phyloP scores from a whole-genome alignment of 1,140 invertebrate species.

The Drosophila elegans region DNA sequence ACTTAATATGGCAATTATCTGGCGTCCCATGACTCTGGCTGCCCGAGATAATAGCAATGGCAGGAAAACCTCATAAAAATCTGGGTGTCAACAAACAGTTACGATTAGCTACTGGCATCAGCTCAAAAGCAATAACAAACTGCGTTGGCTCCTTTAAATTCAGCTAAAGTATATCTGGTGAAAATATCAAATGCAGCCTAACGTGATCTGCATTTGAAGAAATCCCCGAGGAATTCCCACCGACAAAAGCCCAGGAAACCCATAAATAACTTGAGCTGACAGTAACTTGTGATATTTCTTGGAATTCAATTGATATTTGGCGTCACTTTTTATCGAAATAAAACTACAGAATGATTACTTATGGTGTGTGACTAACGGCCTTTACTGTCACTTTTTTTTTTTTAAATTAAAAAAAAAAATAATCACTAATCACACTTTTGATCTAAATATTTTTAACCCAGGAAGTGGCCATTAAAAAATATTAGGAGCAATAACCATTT shows the following conservation, averaged over 20 bases:
- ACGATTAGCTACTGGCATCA: constrained; percentile 10
- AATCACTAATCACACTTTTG: constrained; percentile 1
- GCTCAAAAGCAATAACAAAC: not conserved
- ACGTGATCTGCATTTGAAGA: constrained; percentile 19
- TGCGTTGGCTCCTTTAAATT: constrained; percentile 13
- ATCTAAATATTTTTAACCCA: constrained; percentile 25
- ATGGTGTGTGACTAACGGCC: no score
- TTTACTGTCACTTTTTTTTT: no score
- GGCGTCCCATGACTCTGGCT: constrained; percentile 14
- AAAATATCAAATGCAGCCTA: constrained; percentile 28
- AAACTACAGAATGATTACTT: constrained; percentile 8
- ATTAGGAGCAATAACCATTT: constrained; percentile 31
- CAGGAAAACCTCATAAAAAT: constrained; percentile 5
- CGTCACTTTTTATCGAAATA: constrained; percentile 22
- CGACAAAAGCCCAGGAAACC: not conserved
- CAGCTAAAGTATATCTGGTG: constrained; percentile 4
- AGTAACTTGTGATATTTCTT: constrained; percentile 1
- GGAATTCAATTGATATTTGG: constrained; percentile 14
- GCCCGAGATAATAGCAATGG: not conserved
- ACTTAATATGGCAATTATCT: constrained; percentile 72
- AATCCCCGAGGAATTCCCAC: not conserved
- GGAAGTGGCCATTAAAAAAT: constrained; percentile 38
- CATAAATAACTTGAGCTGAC: constrained; percentile 25
- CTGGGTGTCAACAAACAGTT: not conserved
- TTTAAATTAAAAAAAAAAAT: constrained; percentile 2